Base-by-base conservation (phyloP, 2,888 invertebrate genomes). In the Sericinus montela region DNA sequence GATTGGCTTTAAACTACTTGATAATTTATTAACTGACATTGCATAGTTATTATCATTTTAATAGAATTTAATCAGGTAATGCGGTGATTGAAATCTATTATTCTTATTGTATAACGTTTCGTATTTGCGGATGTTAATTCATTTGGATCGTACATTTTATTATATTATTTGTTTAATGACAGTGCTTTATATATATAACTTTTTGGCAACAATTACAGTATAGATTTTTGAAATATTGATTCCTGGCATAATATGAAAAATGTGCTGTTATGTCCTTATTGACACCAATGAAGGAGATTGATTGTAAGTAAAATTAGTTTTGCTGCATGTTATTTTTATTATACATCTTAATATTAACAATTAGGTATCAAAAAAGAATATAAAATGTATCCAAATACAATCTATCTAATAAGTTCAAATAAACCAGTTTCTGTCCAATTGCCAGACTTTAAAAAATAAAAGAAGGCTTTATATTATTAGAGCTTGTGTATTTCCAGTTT, bases 1-100 rank as follows among this genome's bases (percentile, higher is more conserved):
- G 83, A 87, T 86, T 86, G 76, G 73, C 68, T 69, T 62, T 77
- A 82, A 84, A 86, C 84, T 74, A 65, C 66, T 62, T 63, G 81
- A 84, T 85, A 80, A 79, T 62, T 62, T 56, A 44, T 57, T 63
- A 65, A 70, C 64, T 65, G 60, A 51, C 55, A 52, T 60, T 51
- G 16, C 47, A 48, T 35, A 52, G 46, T 54, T 58, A 50, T 62
- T 54, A 62, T 63, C 60, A 52, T 49, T 54, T 57, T 54, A 53
- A 48, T 50, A 45, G 36, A 57, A 55, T 45, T 45, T 50, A 58
- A 57, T 55, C 49, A 48, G 48, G 35, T 8, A 43, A 19, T 35
- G 34, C 28, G 23, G 38, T 47, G 55, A 51, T 55, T 53, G 48
- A 32, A 46, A 46, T 47, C 41, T 45, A 29, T 37, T 51, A 45